Percentiles rank a stretch among this genome's conserved stretches.
phyloP scores from a whole-genome alignment of 2,113 vertebrate species.

The Morone saxatilis region DNA sequence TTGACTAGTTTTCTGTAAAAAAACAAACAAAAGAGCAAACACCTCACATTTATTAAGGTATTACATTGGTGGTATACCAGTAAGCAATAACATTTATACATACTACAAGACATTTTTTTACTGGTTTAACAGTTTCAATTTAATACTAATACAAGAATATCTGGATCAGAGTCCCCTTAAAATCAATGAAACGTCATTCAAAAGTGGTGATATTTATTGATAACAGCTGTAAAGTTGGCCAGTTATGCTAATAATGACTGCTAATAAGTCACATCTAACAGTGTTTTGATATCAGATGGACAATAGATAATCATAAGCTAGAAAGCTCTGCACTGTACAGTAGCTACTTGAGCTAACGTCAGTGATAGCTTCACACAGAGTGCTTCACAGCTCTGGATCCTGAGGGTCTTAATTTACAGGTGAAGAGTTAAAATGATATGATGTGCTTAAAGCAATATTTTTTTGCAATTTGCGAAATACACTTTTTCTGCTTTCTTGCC shows the following conservation, averaged over 20 bases:
- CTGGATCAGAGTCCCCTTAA: too few species aligned
- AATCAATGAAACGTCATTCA: too few species aligned
- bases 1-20: too few species aligned
- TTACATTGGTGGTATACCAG: too few species aligned
- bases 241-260: background rate
- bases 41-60: too few species aligned
- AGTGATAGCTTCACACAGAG: too few species aligned
- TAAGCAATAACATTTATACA: too few species aligned
- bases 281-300: background rate
- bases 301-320: background rate
- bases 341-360: background rate
- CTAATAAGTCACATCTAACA: background rate
- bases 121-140: too few species aligned
- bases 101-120: too few species aligned
- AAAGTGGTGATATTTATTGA: background rate
- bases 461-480: background rate
- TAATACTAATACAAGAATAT: too few species aligned
- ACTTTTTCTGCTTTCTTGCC: background rate
- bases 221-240: too few species aligned
- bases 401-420: background rate
- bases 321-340: background rate
- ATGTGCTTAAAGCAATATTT: slow-evolving; percentile 4
- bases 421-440: background rate
- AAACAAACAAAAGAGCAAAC: too few species aligned
- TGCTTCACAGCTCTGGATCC: background rate